These are phyloP conservation scores for Cyprinella venusta DNA, from an alignment of 2,797 vertebrate genomes.

Conservation along the genomic window DNA sequence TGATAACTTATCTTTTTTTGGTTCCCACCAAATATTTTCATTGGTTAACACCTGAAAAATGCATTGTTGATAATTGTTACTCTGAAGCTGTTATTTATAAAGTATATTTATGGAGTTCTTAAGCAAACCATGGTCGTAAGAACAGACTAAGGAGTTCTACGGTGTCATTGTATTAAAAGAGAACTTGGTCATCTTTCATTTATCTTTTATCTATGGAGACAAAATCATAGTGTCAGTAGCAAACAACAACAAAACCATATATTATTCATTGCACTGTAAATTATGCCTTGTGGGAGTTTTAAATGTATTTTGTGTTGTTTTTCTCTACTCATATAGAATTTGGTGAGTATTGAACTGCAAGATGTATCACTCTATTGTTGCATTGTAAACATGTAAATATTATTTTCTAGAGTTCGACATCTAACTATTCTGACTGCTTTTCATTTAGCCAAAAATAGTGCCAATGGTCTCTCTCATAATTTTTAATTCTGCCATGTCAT, in stretches of 20 bases:
- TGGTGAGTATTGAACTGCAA: background rate
- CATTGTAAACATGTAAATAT: background rate
- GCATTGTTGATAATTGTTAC: background rate
- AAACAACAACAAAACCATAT: background rate
- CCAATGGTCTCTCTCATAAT: conserved; percentile 1
- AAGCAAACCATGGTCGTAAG: background rate
- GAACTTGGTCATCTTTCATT: background rate
- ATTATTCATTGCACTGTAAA: background rate
- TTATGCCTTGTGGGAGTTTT: background rate
- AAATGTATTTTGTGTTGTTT: background rate
- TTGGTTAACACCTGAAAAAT: background rate
- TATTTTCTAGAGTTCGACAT: background rate
- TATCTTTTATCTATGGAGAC: background rate
- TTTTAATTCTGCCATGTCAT: background rate
- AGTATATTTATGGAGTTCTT: background rate
- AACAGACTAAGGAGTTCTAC: background rate
- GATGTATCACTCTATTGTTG: background rate
- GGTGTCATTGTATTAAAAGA: background rate
- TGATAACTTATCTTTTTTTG: background rate
- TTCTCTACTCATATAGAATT: background rate
- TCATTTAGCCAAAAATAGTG: background rate
- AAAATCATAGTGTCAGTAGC: background rate
- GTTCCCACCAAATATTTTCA: background rate
- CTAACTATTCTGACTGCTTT: background rate
- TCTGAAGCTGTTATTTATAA: background rate